phyloP scores from a whole-genome alignment of 2,797 vertebrate species.

The Iguana delicatissima region DNA sequence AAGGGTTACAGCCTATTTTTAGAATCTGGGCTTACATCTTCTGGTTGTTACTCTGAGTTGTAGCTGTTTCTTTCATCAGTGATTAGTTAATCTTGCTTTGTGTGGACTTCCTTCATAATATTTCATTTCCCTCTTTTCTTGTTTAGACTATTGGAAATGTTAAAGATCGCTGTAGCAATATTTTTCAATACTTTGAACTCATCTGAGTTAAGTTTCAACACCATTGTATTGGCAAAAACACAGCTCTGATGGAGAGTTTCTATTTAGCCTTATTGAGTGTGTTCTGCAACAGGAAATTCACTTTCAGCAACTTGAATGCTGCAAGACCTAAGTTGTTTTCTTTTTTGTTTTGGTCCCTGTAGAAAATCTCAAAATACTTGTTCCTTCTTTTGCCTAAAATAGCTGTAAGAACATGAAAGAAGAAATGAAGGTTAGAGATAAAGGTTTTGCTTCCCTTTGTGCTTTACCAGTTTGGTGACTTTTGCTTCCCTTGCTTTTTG shows the following conservation, averaged over 20 bases:
- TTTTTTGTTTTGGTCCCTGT: not conserved
- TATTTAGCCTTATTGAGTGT: not conserved
- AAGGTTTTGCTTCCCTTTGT: constrained; percentile 23
- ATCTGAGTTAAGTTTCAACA: not conserved
- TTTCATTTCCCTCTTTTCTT: not conserved
- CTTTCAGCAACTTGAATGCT: not conserved
- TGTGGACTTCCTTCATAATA: not conserved
- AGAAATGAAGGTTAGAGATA: not conserved
- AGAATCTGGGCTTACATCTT: constrained; percentile 15
- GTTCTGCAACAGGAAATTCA: not conserved
- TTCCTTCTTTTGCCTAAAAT: constrained; percentile 23
- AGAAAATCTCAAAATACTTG: not conserved
- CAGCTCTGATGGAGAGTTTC: accelerated
- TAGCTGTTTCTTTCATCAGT: not conserved
- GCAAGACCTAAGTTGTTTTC: constrained; percentile 5
- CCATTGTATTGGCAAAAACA: not conserved
- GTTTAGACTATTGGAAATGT: not conserved
- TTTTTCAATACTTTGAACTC: not conserved
- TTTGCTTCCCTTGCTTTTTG: not conserved
- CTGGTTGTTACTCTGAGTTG: constrained; percentile 6
- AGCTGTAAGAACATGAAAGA: not conserved
- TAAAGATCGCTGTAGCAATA: accelerated
- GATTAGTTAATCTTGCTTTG: not conserved
- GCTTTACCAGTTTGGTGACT: not conserved
- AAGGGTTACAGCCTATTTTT: constrained; percentile 31